Conservation (phyloP, 2,888 invertebrate genomes). For the Arrhopalites spinosus region DNA sequence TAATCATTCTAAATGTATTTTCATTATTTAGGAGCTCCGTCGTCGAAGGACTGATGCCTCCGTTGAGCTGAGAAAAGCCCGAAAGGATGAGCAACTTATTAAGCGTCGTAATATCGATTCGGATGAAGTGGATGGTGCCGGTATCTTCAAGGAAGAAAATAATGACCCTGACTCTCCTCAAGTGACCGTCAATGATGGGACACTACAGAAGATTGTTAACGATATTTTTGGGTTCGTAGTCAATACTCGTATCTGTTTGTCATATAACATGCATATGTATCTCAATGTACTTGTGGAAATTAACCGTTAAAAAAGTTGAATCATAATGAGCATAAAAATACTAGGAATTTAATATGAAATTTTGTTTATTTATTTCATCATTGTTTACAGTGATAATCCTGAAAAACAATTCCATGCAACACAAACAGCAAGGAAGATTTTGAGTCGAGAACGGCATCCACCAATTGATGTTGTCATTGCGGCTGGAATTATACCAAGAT, state of each 20-base stretch:
- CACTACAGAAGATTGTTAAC: constrained; percentile 73
- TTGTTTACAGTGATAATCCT: constrained; percentile 39
- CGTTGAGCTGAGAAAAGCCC: constrained; percentile 88
- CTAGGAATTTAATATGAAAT: too few relatives aligned
- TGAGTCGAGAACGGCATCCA: constrained; percentile 87
- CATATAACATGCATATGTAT: background rate
- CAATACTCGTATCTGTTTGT: background rate
- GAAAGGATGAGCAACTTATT: constrained; percentile 89
- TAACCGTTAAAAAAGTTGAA: too few relatives aligned
- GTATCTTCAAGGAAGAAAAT: constrained; percentile 58
- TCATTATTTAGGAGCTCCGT: constrained; percentile 71
- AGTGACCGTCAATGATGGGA: constrained; percentile 12
- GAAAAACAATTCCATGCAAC: constrained; percentile 64
- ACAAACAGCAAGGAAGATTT: constrained; percentile 81
- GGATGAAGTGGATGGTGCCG: constrained; percentile 63
- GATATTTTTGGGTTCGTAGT: constrained; percentile 38
- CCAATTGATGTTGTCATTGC: constrained; percentile 86
- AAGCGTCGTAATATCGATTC: constrained; percentile 76
- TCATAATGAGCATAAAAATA: too few relatives aligned
- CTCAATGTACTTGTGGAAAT: too few relatives aligned
- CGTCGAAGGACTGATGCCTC: constrained; percentile 86
- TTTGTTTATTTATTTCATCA: too few relatives aligned
- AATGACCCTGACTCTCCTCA: background rate
- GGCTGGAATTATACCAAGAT: constrained; percentile 80
- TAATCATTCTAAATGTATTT: too few relatives aligned